Conservation (phyloP, 2,888 invertebrate species). For the Antheraea assamensis region DNA sequence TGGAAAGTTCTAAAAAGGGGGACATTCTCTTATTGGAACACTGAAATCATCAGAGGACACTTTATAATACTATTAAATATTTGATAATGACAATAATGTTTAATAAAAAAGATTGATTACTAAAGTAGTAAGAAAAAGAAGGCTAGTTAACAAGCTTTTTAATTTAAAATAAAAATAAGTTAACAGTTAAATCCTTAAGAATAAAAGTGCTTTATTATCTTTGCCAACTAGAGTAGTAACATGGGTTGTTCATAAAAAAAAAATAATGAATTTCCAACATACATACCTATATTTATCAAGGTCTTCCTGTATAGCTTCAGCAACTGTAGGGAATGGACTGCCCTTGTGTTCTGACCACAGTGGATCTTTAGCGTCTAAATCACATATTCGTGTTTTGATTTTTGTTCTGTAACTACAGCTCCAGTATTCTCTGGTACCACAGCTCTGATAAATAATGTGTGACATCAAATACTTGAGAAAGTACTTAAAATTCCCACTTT, state of each 20-base stretch:
- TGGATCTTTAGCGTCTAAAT: constrained; percentile 93
- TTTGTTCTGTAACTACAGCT: constrained; percentile 83
- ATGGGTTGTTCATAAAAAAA: not conserved
- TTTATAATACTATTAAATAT: too few relatives aligned
- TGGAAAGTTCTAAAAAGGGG: too few relatives aligned
- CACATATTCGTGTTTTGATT: constrained; percentile 92
- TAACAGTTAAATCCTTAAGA: not conserved
- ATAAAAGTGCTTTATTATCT: not conserved
- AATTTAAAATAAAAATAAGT: not conserved
- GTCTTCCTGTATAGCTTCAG: constrained; percentile 99
- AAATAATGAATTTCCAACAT: not conserved
- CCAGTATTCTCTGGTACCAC: constrained; percentile 65
- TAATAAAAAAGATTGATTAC: too few relatives aligned
- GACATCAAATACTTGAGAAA: too few relatives aligned
- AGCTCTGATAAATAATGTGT: constrained; percentile 51
- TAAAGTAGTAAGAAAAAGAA: too few relatives aligned
- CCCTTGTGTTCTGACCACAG: constrained; percentile 98
- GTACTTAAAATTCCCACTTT: not conserved
- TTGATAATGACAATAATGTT: too few relatives aligned
- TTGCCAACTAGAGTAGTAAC: not conserved
- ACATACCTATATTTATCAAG: constrained; percentile 92
- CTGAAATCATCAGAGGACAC: too few relatives aligned
- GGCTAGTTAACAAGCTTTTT: not conserved
- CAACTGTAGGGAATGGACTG: constrained; percentile 95
- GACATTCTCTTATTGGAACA: too few relatives aligned